Evolutionary conservation across 2,797 vertebrate genomes (phyloP).

Genomic region (Triplophysa bombifrons): DNA sequence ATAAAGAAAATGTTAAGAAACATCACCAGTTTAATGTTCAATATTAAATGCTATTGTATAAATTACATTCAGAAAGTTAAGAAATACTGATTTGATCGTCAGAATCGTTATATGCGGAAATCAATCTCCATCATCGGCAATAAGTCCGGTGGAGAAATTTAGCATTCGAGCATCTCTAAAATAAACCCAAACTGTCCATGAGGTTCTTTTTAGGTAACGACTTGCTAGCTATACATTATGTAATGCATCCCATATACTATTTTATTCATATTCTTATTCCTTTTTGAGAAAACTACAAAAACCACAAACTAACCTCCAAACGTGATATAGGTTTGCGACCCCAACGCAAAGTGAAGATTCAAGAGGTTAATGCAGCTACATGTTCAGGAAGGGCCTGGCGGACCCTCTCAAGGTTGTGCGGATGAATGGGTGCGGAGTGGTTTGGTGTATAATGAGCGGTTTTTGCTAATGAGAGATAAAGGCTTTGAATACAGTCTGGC

Average conservation of each 20-base stretch:
- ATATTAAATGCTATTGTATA: too few species aligned
- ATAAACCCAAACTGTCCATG: not conserved
- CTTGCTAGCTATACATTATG: not conserved
- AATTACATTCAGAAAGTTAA: too few species aligned
- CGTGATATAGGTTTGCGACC: not conserved
- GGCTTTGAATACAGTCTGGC: slow-evolving; percentile 77
- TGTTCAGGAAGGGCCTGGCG: slow-evolving; percentile 66
- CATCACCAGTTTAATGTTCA: too few species aligned
- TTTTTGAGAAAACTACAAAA: not conserved
- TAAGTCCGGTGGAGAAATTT: too few species aligned
- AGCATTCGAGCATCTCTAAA: too few species aligned
- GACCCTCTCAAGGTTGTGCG: slow-evolving; percentile 77
- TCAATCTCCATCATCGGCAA: too few species aligned
- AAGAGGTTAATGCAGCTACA: slow-evolving; percentile 14
- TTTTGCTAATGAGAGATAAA: slow-evolving; percentile 80
- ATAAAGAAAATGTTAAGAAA: too few species aligned
- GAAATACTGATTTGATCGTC: too few species aligned
- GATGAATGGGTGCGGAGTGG: slow-evolving; percentile 68
- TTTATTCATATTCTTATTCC: not conserved
- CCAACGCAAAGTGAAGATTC: not conserved
- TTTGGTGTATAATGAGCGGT: slow-evolving; percentile 69
- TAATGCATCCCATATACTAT: not conserved
- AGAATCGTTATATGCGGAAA: too few species aligned
- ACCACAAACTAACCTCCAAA: not conserved
- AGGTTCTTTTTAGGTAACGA: too few species aligned